Evolutionary conservation across 2,113 vertebrate species (phyloP), one percentile per base, ranked within the genome.

Genomic region (Oplegnathus fasciatus): DNA sequence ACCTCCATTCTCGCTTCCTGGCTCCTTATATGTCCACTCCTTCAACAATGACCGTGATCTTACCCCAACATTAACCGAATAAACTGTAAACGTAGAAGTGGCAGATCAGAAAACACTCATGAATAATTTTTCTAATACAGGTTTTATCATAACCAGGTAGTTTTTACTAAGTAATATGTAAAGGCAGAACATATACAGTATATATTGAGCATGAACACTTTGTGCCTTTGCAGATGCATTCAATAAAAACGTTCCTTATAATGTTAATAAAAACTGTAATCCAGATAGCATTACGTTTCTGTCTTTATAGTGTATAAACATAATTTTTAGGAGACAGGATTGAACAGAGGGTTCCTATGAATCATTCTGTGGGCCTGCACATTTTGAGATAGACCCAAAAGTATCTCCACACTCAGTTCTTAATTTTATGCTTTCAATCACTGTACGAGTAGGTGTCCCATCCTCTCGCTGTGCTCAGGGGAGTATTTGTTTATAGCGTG

Each of bases 401-500:
- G 26, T 28, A 24, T 32, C 2, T 83, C n/a, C 54, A 34, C 40
- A 24, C 61, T 58, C 58, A 7, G 40, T 4, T 54, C 26, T 58
- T 71, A 14, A 74, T 55, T 75, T 55, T 68, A 13, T 14, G 46
- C 55, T 30, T 81, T 81, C 55, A 64, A 15, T 88, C 20, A 58
- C 52, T 64, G 75, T 62, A 57, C 24, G 11, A 78, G 75, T 57
- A 20, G 61, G 50, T 78, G 78, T 79, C 77, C 60, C 30, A 26
- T 82, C 52, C 44, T 57, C 61, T 80, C 18, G 8, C 54, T 64
- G 40, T 44, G 85, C 89, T 91, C 90, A 44, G 71, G 78, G 90
- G 89, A 88, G 78, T 76, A 71, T 92, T 94, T 94, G 90, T 92
- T 93, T 91, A 88, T 72, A 69, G 74, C 74, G 28, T 85, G 86